Evolutionary conservation across 2,888 invertebrate species (phyloP).

Genomic region (Orthonychiurus folsomi): DNA sequence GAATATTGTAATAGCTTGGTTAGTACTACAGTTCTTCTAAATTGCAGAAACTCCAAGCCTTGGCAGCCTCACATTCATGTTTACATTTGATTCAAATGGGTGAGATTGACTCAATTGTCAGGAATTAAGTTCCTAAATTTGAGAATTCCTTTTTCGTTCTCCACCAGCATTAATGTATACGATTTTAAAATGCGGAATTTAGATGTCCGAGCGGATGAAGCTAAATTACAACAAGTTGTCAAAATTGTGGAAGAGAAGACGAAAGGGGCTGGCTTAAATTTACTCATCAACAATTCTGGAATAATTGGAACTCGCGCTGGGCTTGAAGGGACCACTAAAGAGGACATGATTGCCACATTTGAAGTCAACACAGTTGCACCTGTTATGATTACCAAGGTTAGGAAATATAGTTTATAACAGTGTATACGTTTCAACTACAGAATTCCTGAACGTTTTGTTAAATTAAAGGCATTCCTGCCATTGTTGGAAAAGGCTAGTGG

Average conservation of each 20-base stretch:
- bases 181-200: neutral
- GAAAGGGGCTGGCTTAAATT: slow-evolving; percentile 63
- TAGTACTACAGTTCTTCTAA: too few species aligned
- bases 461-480: slow-evolving; percentile 61
- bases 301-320: slow-evolving; percentile 5
- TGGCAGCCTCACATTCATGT: neutral
- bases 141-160: too few species aligned
- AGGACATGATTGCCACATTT: neutral
- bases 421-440: too few species aligned
- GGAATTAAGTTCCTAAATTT: too few species aligned
- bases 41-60: neutral
- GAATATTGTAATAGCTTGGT: too few species aligned
- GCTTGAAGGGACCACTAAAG: neutral
- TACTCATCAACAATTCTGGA: slow-evolving; percentile 44
- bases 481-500: slow-evolving; percentile 42
- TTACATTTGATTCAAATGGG: neutral
- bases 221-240: slow-evolving; percentile 51
- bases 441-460: too few species aligned
- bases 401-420: slow-evolving; percentile 30
- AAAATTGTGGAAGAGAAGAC: slow-evolving; percentile 54
- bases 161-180: neutral
- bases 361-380: slow-evolving; percentile 66
- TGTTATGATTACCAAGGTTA: slow-evolving; percentile 70
- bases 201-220: neutral
- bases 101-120: too few species aligned